These are phyloP conservation scores for Theristus sp. DNA, from an alignment of 2,888 invertebrate genomes.

Conservation along the genomic window DNA sequence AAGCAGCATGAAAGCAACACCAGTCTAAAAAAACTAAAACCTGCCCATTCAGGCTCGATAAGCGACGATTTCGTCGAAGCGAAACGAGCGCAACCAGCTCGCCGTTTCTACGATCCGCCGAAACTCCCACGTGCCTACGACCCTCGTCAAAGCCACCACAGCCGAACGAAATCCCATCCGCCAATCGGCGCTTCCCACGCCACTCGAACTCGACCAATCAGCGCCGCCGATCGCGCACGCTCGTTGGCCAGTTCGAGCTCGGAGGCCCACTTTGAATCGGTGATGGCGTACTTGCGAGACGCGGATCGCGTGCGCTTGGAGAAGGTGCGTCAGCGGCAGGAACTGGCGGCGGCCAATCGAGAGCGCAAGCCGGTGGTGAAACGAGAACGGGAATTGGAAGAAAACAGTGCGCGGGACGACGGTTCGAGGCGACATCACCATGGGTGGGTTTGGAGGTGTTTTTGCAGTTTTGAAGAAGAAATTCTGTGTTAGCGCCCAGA, in stretches of 20 bases:
- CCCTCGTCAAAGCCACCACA: slow-evolving; percentile 10
- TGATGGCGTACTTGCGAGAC: slow-evolving; percentile 13
- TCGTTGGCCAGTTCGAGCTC: slow-evolving; percentile 14
- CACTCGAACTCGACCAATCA: background rate
- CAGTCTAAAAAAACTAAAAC: no score
- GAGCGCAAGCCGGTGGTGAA: slow-evolving; percentile 4
- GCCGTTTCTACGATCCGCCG: slow-evolving; percentile 11
- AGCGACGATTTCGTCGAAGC: slow-evolving; percentile 12
- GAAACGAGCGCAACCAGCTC: background rate
- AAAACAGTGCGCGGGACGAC: slow-evolving; percentile 3
- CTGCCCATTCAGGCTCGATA: no score
- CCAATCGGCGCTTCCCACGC: background rate
- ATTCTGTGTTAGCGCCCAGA: no score
- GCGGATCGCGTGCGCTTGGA: slow-evolving; percentile 10
- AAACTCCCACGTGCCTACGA: slow-evolving; percentile 13
- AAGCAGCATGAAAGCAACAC: no score
- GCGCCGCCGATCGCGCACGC: background rate
- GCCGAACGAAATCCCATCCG: background rate
- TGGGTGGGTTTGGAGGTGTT: no score
- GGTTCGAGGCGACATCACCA: no score
- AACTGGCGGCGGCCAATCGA: slow-evolving; percentile 5
- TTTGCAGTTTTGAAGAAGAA: no score
- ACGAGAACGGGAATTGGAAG: slow-evolving; percentile 5
- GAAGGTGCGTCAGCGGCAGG: background rate
- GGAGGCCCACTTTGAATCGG: slow-evolving; percentile 15